These are phyloP conservation scores for Zaprionus tsacasi DNA, from an alignment of 1,140 invertebrate species.

Conservation along the genomic window DNA sequence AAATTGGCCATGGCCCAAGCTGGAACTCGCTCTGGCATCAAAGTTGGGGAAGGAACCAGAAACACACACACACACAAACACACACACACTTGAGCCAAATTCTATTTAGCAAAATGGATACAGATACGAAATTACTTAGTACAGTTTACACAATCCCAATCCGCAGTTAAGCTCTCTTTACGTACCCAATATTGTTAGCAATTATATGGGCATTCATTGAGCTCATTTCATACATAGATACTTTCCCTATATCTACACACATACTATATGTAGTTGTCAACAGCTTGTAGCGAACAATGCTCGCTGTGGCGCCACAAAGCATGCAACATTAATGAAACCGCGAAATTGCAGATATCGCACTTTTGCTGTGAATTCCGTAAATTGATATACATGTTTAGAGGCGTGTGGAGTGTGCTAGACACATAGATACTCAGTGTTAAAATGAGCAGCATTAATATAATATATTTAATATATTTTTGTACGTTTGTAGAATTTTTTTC, in stretches of 20 bases:
- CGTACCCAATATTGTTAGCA: background rate
- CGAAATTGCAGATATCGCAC: constrained; percentile 39
- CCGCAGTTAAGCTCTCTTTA: constrained; percentile 18
- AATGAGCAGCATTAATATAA: too few species aligned
- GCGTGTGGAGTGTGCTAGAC: background rate
- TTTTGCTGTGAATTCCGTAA: constrained; percentile 12
- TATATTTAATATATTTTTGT: too few species aligned
- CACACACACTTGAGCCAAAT: background rate
- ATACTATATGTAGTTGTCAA: constrained; percentile 1
- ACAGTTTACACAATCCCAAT: background rate
- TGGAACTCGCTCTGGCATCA: constrained; percentile 20
- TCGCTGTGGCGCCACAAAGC: constrained; percentile 39
- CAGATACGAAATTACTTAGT: background rate
- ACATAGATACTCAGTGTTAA: background rate
- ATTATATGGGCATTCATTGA: background rate
- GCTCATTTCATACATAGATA: background rate
- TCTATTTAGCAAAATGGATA: background rate
- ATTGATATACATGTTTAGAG: background rate
- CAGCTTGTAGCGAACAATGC: constrained; percentile 19
- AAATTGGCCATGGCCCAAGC: constrained; percentile 4
- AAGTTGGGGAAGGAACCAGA: background rate
- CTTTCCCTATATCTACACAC: too few species aligned
- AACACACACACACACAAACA: constrained; percentile 8
- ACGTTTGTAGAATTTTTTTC: too few species aligned
- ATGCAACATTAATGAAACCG: constrained; percentile 45